phyloP scores from a whole-genome alignment of 2,113 vertebrate genomes.

The Rhineura floridana region DNA sequence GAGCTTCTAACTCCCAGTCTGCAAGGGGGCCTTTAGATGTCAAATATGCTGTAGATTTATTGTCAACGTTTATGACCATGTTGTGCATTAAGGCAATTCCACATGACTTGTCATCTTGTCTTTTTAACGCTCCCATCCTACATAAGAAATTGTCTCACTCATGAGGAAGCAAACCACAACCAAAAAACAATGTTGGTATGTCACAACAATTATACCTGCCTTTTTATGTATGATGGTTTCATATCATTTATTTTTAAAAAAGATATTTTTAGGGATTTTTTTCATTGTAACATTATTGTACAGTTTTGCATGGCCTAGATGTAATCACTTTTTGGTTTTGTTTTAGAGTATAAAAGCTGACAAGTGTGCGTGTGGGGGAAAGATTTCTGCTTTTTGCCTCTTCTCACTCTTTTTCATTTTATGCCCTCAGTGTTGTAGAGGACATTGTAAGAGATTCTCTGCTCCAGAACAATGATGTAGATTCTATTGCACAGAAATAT shows the following conservation, averaged over 20 bases:
- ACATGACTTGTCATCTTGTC: slow-evolving; percentile 5
- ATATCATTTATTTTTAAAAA: slow-evolving; percentile 85
- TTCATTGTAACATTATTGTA: slow-evolving; percentile 96
- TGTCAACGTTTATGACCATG: slow-evolving; percentile 2
- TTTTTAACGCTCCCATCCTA: not conserved
- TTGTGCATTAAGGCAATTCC: slow-evolving; percentile 13
- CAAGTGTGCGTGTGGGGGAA: slow-evolving; percentile 68
- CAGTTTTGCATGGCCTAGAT: slow-evolving; percentile 98
- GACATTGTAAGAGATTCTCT: slow-evolving; percentile 89
- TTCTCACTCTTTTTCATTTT: slow-evolving; percentile 79
- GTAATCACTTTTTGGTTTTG: slow-evolving; percentile 87
- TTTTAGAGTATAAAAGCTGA: slow-evolving; percentile 80
- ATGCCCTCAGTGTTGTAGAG: slow-evolving; percentile 82
- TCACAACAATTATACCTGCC: slow-evolving; percentile 85
- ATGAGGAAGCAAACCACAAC: slow-evolving; percentile 66
- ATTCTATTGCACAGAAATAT: slow-evolving; percentile 98
- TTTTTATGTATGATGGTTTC: slow-evolving; percentile 89
- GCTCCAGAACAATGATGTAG: slow-evolving; percentile 88
- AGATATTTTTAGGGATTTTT: slow-evolving; percentile 80
- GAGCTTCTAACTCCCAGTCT: slow-evolving; percentile 21
- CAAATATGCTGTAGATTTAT: slow-evolving; percentile 1
- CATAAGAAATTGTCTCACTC: slow-evolving; percentile 40
- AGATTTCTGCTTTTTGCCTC: slow-evolving; percentile 72
- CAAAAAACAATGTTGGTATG: slow-evolving; percentile 79
- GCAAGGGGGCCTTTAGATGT: not conserved